Conservation (phyloP, 2,113 vertebrate species). For the Phasianus colchicus region DNA sequence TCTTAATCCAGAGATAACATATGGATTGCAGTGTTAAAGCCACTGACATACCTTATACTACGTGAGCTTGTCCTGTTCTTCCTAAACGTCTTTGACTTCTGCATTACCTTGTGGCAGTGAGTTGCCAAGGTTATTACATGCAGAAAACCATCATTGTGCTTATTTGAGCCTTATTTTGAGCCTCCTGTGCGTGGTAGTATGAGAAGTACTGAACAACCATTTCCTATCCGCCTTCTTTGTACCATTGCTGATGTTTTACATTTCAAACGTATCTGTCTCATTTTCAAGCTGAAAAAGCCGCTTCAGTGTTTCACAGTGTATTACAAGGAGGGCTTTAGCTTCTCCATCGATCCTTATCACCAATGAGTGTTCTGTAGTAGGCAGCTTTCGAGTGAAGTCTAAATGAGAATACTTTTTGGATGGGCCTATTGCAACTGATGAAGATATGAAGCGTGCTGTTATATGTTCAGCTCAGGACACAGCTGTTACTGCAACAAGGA, state of each 20-base stretch:
- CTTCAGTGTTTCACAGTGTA: background rate
- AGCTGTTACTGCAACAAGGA: background rate
- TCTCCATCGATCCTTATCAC: background rate
- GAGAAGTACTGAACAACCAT: background rate
- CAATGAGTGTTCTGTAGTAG: background rate
- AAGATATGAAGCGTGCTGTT: background rate
- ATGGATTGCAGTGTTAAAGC: background rate
- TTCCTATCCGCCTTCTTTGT: background rate
- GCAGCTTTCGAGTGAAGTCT: background rate
- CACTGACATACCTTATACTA: background rate
- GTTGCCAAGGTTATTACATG: background rate
- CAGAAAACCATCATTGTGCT: background rate
- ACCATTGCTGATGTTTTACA: background rate
- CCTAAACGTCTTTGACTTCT: background rate
- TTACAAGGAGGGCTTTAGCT: background rate
- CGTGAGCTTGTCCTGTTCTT: background rate
- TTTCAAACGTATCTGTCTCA: rapidly evolving
- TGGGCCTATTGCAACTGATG: background rate
- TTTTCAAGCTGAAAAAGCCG: background rate
- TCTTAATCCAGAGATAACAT: background rate
- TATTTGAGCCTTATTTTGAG: background rate
- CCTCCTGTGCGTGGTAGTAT: background rate
- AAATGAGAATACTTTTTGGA: background rate
- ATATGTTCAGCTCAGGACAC: background rate
- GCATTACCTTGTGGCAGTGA: background rate